Evolutionary conservation across 2,888 invertebrate genomes (phyloP).

Genomic region (Leucozona laternaria): DNA sequence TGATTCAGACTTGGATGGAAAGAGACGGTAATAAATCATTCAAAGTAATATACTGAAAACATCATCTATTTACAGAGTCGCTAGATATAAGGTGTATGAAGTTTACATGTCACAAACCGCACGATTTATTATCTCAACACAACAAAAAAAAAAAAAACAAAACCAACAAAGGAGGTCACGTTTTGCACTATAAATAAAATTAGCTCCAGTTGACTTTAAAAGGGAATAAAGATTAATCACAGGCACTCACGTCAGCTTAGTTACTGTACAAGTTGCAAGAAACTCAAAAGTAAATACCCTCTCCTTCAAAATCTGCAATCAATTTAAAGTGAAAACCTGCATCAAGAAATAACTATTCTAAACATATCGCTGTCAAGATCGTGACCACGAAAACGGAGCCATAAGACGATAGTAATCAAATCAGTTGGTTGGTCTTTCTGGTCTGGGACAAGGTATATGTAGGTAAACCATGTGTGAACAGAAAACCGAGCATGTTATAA

Average conservation of each 20-base stretch:
- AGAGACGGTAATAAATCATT: background rate
- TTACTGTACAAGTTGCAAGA: constrained; percentile 10
- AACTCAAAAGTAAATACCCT: background rate
- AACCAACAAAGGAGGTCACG: constrained; percentile 32
- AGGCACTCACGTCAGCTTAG: constrained; percentile 37
- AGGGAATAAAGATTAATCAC: constrained; percentile 41
- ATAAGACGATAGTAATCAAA: constrained; percentile 23
- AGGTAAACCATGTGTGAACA: background rate
- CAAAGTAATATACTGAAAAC: background rate
- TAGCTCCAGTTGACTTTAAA: constrained; percentile 22
- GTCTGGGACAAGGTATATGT: background rate
- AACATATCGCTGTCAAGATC: constrained; percentile 59
- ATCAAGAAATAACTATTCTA: constrained; percentile 17
- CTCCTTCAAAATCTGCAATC: constrained; percentile 31
- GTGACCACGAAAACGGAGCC: constrained; percentile 55
- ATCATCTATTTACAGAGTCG: background rate
- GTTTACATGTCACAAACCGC: constrained; percentile 26
- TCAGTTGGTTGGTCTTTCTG: background rate
- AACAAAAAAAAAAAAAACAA: background rate
- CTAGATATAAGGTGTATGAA: constrained; percentile 3
- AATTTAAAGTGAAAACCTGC: constrained; percentile 35
- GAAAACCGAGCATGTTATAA: background rate
- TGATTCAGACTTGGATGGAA: background rate
- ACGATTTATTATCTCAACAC: constrained; percentile 24
- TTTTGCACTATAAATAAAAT: constrained; percentile 41